Conservation (phyloP, 2,797 vertebrate genomes). For the Rhinella marina region DNA sequence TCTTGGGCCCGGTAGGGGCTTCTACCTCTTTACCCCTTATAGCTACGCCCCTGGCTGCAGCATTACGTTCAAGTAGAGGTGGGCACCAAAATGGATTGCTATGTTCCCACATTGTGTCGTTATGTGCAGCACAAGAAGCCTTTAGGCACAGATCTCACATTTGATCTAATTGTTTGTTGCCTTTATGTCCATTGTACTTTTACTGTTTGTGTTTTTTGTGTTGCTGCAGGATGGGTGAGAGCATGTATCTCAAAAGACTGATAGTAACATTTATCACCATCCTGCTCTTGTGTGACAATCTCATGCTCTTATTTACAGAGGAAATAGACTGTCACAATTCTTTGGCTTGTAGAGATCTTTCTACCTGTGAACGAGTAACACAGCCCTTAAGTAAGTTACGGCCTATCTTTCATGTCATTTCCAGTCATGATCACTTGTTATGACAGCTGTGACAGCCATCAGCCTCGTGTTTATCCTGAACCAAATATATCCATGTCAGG, state of each 20-base stretch:
- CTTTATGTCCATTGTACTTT: not conserved
- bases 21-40: too few species aligned
- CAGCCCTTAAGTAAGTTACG: too few species aligned
- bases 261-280: not conserved
- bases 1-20: too few species aligned
- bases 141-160: not conserved
- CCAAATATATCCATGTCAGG: conserved; percentile 43
- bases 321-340: conserved; percentile 3
- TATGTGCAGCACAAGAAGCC: not conserved
- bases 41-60: not conserved
- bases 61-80: not conserved
- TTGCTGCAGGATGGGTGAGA: not conserved
- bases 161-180: not conserved
- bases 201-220: not conserved
- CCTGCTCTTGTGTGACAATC: not conserved
- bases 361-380: not conserved
- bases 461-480: conserved; percentile 32
- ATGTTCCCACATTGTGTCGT: not conserved
- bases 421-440: conserved; percentile 23
- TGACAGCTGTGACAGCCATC: conserved; percentile 44
- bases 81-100: not conserved
- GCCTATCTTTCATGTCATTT: not conserved
- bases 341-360: not conserved
- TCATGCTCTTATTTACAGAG: not conserved
- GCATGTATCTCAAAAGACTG: not conserved